Evolutionary conservation across 2,113 vertebrate genomes (phyloP).

Genomic region (Halcyon malimbica): DNA sequence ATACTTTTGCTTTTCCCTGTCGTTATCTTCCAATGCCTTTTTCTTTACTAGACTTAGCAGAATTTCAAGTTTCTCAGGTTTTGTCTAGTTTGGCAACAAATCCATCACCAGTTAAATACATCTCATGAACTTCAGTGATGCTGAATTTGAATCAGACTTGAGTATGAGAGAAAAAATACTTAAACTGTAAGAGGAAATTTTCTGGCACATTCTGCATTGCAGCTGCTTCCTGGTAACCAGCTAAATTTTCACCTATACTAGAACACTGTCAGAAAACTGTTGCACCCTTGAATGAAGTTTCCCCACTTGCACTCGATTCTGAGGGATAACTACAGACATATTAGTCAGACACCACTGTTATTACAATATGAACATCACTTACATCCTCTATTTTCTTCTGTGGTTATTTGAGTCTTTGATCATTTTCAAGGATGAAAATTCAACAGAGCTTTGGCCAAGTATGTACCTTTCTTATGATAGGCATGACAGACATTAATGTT

Average conservation of each 20-base stretch:
- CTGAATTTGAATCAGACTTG: background rate
- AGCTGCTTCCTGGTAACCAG: background rate
- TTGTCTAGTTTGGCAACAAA: background rate
- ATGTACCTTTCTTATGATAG: background rate
- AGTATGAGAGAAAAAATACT: background rate
- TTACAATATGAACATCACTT: background rate
- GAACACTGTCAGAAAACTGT: background rate
- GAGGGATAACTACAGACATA: background rate
- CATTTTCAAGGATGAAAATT: background rate
- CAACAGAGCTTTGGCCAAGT: background rate
- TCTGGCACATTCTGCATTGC: background rate
- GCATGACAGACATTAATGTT: background rate
- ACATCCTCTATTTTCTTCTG: background rate
- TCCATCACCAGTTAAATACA: background rate
- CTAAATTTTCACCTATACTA: background rate
- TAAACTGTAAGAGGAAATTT: background rate
- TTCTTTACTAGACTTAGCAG: background rate
- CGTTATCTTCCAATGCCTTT: background rate
- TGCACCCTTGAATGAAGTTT: background rate
- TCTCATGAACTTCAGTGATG: background rate
- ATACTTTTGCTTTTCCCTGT: background rate
- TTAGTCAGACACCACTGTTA: background rate
- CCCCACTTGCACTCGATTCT: background rate
- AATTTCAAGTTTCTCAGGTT: background rate
- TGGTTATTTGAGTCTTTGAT: background rate